Conservation (phyloP, 2,888 invertebrate species). For the Phanerotoma sp. region DNA sequence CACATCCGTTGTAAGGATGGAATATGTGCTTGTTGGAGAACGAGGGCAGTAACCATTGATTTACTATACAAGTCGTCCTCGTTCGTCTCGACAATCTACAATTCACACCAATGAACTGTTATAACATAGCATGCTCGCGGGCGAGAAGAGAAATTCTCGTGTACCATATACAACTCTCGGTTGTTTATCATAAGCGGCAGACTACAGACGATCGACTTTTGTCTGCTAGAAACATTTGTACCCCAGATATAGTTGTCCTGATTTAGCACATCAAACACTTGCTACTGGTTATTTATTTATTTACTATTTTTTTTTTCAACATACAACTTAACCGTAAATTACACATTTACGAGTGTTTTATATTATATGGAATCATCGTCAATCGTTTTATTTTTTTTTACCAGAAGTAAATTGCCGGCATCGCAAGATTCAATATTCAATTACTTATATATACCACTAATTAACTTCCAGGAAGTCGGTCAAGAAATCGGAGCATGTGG, state of each 20-base stretch:
- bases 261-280: background rate
- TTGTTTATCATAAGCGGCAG: slow-evolving; percentile 16
- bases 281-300: background rate
- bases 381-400: background rate
- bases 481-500: slow-evolving; percentile 2
- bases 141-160: slow-evolving; percentile 27
- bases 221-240: background rate
- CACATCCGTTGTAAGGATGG: background rate
- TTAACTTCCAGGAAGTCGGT: background rate
- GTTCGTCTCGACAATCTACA: slow-evolving; percentile 27
- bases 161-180: slow-evolving; percentile 4
- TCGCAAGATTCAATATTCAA: too few species aligned
- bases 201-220: slow-evolving; percentile 11
- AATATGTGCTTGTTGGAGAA: slow-evolving; percentile 21
- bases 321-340: background rate
- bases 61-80: slow-evolving; percentile 28
- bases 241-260: background rate
- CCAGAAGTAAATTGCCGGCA: background rate
- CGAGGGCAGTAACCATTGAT: slow-evolving; percentile 35
- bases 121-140: slow-evolving; percentile 23
- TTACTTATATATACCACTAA: slow-evolving; percentile 2
- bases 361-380: background rate
- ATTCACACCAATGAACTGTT: slow-evolving; percentile 25
- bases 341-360: background rate
- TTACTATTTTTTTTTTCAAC: too few species aligned